Evolutionary conservation across 2,888 invertebrate species (phyloP), one percentile per base, ranked within the genome.

Genomic region (Morpho deidamia): DNA sequence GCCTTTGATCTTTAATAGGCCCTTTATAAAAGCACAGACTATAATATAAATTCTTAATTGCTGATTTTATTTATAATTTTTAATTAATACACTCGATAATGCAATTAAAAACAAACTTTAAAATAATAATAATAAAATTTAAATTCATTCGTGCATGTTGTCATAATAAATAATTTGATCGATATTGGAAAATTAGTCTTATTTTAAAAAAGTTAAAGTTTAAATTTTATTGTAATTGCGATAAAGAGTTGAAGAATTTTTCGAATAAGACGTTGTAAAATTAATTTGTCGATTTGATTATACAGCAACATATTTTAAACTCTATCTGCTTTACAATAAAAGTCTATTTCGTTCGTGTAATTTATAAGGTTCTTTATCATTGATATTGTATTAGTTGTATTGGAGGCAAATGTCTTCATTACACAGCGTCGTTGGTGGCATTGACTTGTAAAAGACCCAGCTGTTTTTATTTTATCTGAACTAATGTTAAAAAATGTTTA

Each of bases 321-420:
- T 57, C 48, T 61, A 61, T 49, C 9, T 0, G 0, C 1, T 32
- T 12, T 7, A 0, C 0, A 0, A 44, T 51, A 64, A 65, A 57
- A 60, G 60, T 44, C 11, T 55, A 47, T 51, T 56, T 67, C 45
- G 11, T 7, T 60, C 59, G 43, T 50, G n/a, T 14, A 11, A 50
- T 11, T 23, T 55, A 63, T 64, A 56, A 63, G 64, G 63, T 71
- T 68, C 65, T 71, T 75, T 72, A 72, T 73, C 71, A 63, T 69
- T 64, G 66, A 67, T 69, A 68, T 68, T 65, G 69, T 68, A 69
- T 74, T 74, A 76, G 63, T 71, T 70, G 71, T 77, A 75, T 76
- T 70, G 68, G 66, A 75, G 68, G 72, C 69, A 71, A 81, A 83
- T 81, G 83, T 81, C 83, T 84, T 83, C 74, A 84, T 84, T 82